A percentile compares a stretch with the other conserved stretches of the same genome.
These are phyloP conservation scores for Megaustenia siamemsis DNA, from an alignment of 2,888 invertebrate genomes.

Conservation along the genomic window DNA sequence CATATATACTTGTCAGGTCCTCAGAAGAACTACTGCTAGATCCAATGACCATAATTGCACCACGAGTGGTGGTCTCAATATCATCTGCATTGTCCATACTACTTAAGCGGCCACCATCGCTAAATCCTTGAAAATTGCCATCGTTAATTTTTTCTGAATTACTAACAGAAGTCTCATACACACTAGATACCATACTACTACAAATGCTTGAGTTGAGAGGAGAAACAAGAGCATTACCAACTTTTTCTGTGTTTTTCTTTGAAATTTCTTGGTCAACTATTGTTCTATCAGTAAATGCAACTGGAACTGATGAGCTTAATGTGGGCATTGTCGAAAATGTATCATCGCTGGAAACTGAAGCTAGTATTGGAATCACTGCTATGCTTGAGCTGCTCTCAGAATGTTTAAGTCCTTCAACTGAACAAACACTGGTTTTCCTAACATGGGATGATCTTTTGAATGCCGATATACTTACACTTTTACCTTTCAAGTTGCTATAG, in stretches of 20 bases:
- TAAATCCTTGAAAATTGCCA: neutral
- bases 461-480: conserved; percentile 36
- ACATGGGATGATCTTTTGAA: conserved; percentile 19
- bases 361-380: conserved; percentile 24
- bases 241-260: neutral
- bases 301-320: conserved; percentile 20
- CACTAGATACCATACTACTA: conserved; percentile 75
- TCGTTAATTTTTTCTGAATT: neutral
- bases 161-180: conserved; percentile 70
- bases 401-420: conserved; percentile 17
- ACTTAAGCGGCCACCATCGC: neutral
- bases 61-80: neutral
- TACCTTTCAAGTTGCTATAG: conserved; percentile 7
- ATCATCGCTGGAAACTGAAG: neutral
- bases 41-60: neutral
- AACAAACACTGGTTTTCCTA: conserved; percentile 14
- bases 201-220: conserved; percentile 73
- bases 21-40: conserved; percentile 32
- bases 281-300: neutral
- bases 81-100: neutral
- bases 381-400: conserved; percentile 50
- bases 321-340: neutral
- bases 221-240: conserved; percentile 57
- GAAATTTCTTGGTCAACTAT: neutral
- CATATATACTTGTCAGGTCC: conserved; percentile 55